Evolutionary conservation across 2,797 vertebrate genomes (phyloP).

Genomic region (Brachyrhaphis roseni): DNA sequence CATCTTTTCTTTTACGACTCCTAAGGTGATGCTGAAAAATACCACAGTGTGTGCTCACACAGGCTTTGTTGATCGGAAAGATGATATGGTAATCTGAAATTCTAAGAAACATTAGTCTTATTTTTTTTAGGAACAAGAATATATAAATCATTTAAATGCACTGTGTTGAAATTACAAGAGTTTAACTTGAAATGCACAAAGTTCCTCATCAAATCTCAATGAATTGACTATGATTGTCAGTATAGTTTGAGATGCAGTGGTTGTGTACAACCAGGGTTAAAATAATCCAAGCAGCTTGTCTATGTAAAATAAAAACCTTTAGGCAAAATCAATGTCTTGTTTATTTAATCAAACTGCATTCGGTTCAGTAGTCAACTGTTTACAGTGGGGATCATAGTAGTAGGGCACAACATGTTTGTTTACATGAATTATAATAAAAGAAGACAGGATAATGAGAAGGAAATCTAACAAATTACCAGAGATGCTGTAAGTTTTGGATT

Average conservation of each 20-base stretch:
- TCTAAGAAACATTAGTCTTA: not conserved
- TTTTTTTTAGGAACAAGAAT: not conserved
- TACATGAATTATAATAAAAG: not conserved
- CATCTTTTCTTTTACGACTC: slow-evolving; percentile 25
- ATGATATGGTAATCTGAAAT: not conserved
- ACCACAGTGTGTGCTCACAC: slow-evolving; percentile 30
- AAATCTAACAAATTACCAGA: not conserved
- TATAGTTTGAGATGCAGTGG: not conserved
- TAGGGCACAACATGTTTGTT: not conserved
- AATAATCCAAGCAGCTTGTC: not conserved
- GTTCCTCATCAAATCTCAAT: not conserved
- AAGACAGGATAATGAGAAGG: not conserved
- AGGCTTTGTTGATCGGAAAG: slow-evolving; percentile 28
- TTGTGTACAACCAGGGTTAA: not conserved
- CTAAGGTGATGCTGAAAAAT: slow-evolving; percentile 46
- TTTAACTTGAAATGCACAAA: not conserved
- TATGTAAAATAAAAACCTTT: not conserved
- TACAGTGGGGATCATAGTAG: not conserved
- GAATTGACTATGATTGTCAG: not conserved
- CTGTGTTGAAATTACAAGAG: not conserved
- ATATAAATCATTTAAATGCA: not conserved
- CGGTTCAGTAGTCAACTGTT: not conserved
- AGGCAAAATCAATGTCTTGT: not conserved
- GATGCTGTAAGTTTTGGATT: not conserved
- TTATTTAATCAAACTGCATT: not conserved